A percentile compares a stretch with the other conserved stretches of the same genome.
phyloP scores from a whole-genome alignment of 2,888 invertebrate species.

The Caenorhabditis parvicauda region DNA sequence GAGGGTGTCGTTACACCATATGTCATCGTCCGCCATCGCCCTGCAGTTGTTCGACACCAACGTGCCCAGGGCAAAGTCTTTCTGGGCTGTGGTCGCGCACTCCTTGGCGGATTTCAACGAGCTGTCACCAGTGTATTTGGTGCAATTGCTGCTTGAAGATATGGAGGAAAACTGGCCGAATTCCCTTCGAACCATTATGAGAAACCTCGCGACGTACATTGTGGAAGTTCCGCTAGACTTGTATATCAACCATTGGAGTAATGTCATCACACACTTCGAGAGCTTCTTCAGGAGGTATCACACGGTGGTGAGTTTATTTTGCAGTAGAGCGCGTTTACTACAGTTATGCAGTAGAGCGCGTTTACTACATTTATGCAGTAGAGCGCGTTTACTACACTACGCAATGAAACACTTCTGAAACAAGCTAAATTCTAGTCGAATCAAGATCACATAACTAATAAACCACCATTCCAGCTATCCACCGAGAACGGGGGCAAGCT shows the following conservation, averaged over 20 bases:
- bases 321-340: not conserved
- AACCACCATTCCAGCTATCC: constrained; percentile 23
- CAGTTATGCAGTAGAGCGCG: not conserved
- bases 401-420: too few relatives aligned
- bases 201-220: constrained; percentile 88
- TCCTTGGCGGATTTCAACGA: constrained; percentile 93
- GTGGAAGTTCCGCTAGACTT: constrained; percentile 75
- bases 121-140: constrained; percentile 86
- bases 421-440: too few relatives aligned
- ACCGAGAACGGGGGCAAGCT: constrained; percentile 31
- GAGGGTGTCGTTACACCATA: constrained; percentile 86
- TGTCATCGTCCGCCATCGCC: constrained; percentile 94
- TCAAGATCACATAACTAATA: not conserved
- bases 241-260: constrained; percentile 75
- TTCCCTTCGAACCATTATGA: constrained; percentile 77
- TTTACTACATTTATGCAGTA: not conserved
- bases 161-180: constrained; percentile 78
- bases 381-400: not conserved
- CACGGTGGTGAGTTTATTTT: constrained; percentile 38
- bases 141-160: constrained; percentile 84
- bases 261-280: constrained; percentile 82
- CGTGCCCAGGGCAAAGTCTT: constrained; percentile 64
- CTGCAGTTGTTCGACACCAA: constrained; percentile 73
- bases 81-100: constrained; percentile 89
- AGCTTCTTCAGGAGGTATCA: constrained; percentile 73